Conservation (phyloP, 2,797 vertebrate species). For the Champsocephalus esox region DNA sequence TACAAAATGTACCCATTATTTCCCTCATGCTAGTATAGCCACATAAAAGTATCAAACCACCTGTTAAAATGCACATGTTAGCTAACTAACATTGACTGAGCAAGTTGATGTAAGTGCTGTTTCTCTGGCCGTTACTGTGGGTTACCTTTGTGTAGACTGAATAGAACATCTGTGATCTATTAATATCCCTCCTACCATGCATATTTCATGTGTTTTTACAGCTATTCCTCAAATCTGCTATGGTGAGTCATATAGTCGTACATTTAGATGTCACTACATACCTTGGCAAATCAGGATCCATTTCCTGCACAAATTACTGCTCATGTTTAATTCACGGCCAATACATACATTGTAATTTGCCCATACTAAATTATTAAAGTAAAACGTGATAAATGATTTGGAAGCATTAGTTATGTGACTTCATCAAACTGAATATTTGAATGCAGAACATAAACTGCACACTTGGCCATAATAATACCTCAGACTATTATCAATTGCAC, state of each 20-base stretch:
- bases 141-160: conserved; percentile 78
- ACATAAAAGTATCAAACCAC: too few relatives aligned
- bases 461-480: conserved; percentile 55
- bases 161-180: conserved; percentile 81
- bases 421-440: conserved; percentile 53
- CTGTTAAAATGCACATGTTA: too few relatives aligned
- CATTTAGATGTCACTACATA: conserved; percentile 79
- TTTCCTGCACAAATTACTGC: conserved; percentile 83
- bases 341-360: conserved; percentile 83
- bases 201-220: conserved; percentile 86
- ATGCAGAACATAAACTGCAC: conserved; percentile 63
- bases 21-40: too few relatives aligned
- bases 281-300: conserved; percentile 79
- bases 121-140: conserved; percentile 59
- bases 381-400: conserved; percentile 71
- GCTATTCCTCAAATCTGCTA: conserved; percentile 81
- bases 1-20: too few relatives aligned
- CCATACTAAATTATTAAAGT: conserved; percentile 77
- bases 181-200: conserved; percentile 77
- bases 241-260: conserved; percentile 80
- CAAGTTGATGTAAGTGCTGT: conserved; percentile 41
- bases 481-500: conserved; percentile 33
- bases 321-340: conserved; percentile 83
- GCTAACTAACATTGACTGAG: conserved; percentile 39
- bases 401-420: conserved; percentile 68